Base-by-base conservation (phyloP, 2,888 invertebrate genomes). In the Chouioia cunea region DNA sequence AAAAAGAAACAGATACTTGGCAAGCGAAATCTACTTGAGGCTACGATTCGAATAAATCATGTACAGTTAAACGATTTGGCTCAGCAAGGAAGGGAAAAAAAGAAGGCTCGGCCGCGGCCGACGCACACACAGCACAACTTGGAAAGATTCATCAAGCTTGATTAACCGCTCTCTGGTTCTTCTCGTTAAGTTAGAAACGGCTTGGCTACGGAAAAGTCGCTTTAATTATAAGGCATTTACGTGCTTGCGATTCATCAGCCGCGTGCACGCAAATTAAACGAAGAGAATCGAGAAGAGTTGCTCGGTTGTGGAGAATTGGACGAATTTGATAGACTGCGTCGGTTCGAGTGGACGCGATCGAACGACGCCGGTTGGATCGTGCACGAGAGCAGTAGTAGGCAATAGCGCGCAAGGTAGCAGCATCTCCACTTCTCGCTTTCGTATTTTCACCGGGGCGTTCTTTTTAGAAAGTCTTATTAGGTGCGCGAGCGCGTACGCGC, bases 381-480 rank as follows among this genome's bases (percentile, higher is more conserved):
- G 18, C 16, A 23, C 46, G 62, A 15, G 54, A 36, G 27, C 18
- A 56, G 14, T 4, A 15, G n/a, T 23, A 23, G 23, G 56, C 27
- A 56, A 20, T 20, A 6, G 14, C 18, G 50, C n/a, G 27, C 36
- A 36, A 14, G 16, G 27, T 43, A 10, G 36, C 47, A 50, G 68
- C 71, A 71, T 63, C 67, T 73, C 62, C 27, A 56, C 73, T 71
- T 68, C 71, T 65, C 69, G 71, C 74, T 74, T 74, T 74, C 74
- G 66, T 71, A 74, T 74, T 74, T 74, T 74, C 74, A 74, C 74
- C 66, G 48, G 73, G 70, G 67, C 71, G 71, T 68, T 73, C 72
- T 75, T 75, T 75, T 73, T 73, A 75, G 75, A 75, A 75, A 75
- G 73, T 75, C 70, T 70, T 72, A 75, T 75, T 73, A 75, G 73